Percentiles rank a stretch among this genome's conserved stretches.
phyloP scores from a whole-genome alignment of 2,113 vertebrate species.

The Columba janthina region DNA sequence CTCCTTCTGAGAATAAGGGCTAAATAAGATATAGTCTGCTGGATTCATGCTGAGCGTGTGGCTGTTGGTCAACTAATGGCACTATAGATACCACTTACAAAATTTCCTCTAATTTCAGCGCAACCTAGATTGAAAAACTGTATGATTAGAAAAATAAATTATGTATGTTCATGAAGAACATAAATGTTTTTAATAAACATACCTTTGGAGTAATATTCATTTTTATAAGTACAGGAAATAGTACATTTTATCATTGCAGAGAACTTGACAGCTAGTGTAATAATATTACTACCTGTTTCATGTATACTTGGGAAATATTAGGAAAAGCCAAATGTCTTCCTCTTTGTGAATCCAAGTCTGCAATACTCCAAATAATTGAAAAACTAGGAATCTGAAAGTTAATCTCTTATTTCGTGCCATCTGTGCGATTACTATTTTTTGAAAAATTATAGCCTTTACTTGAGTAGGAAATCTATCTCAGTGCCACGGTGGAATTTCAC shows the following conservation, averaged over 20 bases:
- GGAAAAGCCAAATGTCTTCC: not conserved
- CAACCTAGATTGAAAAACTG: not conserved
- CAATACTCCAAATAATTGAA: not conserved
- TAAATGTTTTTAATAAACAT: not conserved
- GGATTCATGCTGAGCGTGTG: not conserved
- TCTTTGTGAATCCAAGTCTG: not conserved
- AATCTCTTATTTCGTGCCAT: not conserved
- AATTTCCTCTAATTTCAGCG: not conserved
- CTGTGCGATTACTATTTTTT: not conserved
- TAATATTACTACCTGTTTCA: not conserved
- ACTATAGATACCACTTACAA: not conserved
- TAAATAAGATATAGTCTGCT: not conserved
- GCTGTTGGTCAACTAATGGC: not conserved
- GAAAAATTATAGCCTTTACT: not conserved
- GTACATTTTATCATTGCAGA: not conserved
- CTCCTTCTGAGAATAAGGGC: not conserved
- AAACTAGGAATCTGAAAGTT: not conserved
- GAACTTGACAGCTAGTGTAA: not conserved
- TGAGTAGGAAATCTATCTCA: not conserved
- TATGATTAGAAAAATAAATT: not conserved
- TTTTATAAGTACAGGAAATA: not conserved
- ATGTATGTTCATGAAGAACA: not conserved
- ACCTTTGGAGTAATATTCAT: not conserved
- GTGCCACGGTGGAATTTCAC: accelerated
- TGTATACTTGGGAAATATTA: not conserved